Evolutionary conservation across 2,797 vertebrate genomes (phyloP), one percentile per base, ranked within the genome.

Genomic region (Dryobates pubescens): DNA sequence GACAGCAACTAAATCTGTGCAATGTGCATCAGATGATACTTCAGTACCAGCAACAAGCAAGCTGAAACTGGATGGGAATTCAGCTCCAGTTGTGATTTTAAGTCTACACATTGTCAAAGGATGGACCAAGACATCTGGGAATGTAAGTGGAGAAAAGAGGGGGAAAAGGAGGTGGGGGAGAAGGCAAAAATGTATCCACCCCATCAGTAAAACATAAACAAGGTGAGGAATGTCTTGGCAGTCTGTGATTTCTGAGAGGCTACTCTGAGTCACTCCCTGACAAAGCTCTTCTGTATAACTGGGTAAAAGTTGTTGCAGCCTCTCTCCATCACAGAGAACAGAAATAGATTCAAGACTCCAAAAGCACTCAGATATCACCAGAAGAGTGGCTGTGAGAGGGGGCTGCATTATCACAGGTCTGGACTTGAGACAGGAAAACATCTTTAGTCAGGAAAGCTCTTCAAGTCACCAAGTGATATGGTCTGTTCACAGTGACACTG

Each of bases 381-480:
- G 30, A 82, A 68, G 84, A 85, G 51, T 34, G 59, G 7, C 63
- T 92, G 73, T 63, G 68, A 71, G 88, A 91, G 36, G 12, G 53
- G 53, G 6, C 51, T 89, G 82, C n/a, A 27, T 89, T 95, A 75
- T 88, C 89, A 74, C 68, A 77, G 32, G 19, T 65, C 78, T 76
- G 32, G 68, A 32, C 72, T 59, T 43, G 34, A 88, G 58, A 75
- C 53, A 85, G 63, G 70, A 76, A 87, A 90, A 81, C 47, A 47
- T 82, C 65, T 63, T 51, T 6, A 85, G 75, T 7, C 23, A 75
- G 84, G 56, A 92, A 81, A 93, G 38, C 51, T 81, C 73, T 94
- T 89, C 59, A 88, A 59, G 70, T 41, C 24, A 22, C 26, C 7
- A 2, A 43, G 41, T 80, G 89, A 83, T 65, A 81, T 0, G 8